These are phyloP conservation scores for Lordiphosa mommai DNA, from an alignment of 1,140 invertebrate genomes.

Conservation along the genomic window DNA sequence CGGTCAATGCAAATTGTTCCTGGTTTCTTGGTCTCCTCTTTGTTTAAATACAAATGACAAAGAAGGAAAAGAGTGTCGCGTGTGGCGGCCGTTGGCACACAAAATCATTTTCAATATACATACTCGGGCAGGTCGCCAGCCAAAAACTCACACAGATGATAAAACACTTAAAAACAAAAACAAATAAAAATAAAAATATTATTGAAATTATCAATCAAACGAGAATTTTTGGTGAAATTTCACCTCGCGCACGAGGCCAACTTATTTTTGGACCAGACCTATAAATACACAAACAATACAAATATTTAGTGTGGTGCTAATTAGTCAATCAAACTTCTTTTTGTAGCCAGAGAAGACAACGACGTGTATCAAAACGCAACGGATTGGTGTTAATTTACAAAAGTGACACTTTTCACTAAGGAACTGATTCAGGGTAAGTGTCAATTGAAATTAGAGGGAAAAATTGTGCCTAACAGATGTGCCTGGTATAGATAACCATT, in stretches of 20 bases:
- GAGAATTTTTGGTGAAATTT: conserved; percentile 8
- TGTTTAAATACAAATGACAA: conserved; percentile 10
- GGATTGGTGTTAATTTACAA: conserved; percentile 20
- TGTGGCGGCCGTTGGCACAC: conserved; percentile 67
- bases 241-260: no score
- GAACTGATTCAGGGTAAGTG: conserved; percentile 57
- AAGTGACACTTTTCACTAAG: conserved; percentile 36
- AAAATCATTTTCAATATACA: conserved; percentile 23
- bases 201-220: conserved; percentile 14
- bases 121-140: neutral
- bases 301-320: conserved; percentile 41
- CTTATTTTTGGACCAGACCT: conserved; percentile 23
- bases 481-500: no score
- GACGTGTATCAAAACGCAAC: conserved; percentile 24
- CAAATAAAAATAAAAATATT: neutral
- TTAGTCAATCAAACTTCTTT: conserved; percentile 39
- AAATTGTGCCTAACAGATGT: no score
- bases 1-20: conserved; percentile 13
- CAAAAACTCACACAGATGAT: no score
- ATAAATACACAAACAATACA: conserved; percentile 16
- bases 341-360: conserved; percentile 6
- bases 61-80: conserved; percentile 28
- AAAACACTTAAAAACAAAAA: no score
- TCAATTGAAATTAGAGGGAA: conserved; percentile 54
- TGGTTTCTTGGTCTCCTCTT: conserved; percentile 31